phyloP scores from a whole-genome alignment of 2,113 vertebrate genomes.

The Tyto alba region DNA sequence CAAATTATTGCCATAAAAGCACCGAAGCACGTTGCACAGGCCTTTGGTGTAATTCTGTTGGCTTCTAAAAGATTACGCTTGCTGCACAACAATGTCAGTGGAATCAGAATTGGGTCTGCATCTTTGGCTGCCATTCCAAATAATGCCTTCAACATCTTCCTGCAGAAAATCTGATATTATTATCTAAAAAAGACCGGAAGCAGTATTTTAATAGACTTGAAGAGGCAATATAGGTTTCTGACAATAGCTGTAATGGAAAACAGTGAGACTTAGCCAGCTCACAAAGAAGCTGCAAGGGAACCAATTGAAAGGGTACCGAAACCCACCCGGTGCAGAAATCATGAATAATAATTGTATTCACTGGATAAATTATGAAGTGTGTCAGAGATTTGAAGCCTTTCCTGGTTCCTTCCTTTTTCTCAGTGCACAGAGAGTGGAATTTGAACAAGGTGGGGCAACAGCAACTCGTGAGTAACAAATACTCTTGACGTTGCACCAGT shows the following conservation, averaged over 20 bases:
- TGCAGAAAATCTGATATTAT: background rate
- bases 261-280: background rate
- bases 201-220: background rate
- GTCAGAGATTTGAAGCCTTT: background rate
- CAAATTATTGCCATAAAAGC: background rate
- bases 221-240: background rate
- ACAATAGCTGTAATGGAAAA: background rate
- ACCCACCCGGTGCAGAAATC: background rate
- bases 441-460: background rate
- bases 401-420: background rate
- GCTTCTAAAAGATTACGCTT: background rate
- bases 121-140: background rate
- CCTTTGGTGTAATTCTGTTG: background rate
- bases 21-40: background rate
- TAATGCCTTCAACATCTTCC: background rate
- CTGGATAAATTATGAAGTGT: background rate
- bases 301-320: background rate
- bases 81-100: background rate
- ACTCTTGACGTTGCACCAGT: background rate
- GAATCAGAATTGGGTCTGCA: background rate
- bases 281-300: background rate
- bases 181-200: background rate
- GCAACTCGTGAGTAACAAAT: background rate
- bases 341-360: background rate
- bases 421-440: background rate